phyloP scores from a whole-genome alignment of 2,113 vertebrate species.

The Gyps fulvus region DNA sequence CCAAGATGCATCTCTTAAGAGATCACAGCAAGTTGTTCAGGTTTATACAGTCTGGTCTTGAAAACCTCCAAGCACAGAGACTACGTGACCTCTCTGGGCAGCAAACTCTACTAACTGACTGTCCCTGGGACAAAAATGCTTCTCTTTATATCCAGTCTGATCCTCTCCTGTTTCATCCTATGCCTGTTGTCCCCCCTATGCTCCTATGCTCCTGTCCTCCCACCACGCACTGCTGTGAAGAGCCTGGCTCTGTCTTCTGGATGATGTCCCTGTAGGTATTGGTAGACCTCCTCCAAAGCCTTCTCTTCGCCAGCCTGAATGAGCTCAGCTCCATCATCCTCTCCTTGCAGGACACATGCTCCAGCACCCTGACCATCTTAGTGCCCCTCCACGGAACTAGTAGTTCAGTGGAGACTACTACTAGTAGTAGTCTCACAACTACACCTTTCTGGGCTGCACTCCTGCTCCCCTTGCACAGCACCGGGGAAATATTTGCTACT shows the following conservation, averaged over 20 bases:
- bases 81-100: not conserved
- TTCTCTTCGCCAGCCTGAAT: not conserved
- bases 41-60: not conserved
- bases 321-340: not conserved
- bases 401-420: not conserved
- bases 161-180: not conserved
- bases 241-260: not conserved
- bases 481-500: not conserved
- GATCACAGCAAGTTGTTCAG: not conserved
- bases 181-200: not conserved
- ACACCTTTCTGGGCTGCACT: not conserved
- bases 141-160: not conserved
- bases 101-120: rapidly evolving
- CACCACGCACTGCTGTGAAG: not conserved
- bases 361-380: not conserved
- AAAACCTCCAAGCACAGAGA: not conserved
- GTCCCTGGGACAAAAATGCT: not conserved
- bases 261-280: not conserved
- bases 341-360: not conserved
- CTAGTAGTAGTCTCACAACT: not conserved
- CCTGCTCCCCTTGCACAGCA: not conserved
- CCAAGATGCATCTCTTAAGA: not conserved
- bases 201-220: not conserved
- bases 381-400: not conserved
- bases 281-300: not conserved